Evolutionary conservation across 2,797 vertebrate species (phyloP), one percentile per base, ranked within the genome.

Genomic region (Meriones psammophilus): DNA sequence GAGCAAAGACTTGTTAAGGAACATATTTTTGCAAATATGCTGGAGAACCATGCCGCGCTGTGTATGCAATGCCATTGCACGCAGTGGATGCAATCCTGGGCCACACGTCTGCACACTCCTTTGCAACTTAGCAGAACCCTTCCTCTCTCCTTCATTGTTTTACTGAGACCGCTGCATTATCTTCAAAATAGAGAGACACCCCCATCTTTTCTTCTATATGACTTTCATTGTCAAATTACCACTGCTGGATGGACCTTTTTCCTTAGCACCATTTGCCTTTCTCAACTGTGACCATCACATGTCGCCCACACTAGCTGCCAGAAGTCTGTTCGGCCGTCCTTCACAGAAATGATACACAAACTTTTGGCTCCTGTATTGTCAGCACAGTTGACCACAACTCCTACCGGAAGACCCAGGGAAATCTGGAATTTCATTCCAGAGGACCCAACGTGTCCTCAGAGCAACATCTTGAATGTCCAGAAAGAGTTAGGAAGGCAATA

Each of bases 391-490:
- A 76, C 46, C 39, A 26, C 10, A 42, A 39, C 73, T 26, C 12
- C 73, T 46, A 28, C 22, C 22, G 0, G 22, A 42, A 74, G 73
- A 42, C 73, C 39, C 26, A 46, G 74, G 42, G 74, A 50, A 46
- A 28, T 50, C 39, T 26, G 14, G 73, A 28, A 76, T 76, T 26
- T 46, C 73, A 76, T 24, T 46, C 42, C 73, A 76, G 42, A 46
- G 39, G 24, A 50, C 74, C 26, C 42, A 46, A 28, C 42, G 30
- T 46, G 26, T 15, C 99, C 99, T 99, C 99, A 99, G 99, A 99
- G 99, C 89, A 99, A 99, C 99, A 99, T 99, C 68, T 99, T 99
- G 98, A 97, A 98, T 42, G 96, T 89, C 68, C 96, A 98, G 98
- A 99, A 99, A 96, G 97, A 4, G 1, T 28, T 9, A 4, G n/a